Evolutionary conservation across 2,797 vertebrate species (phyloP).

Genomic region (Apogon hyalosoma): DNA sequence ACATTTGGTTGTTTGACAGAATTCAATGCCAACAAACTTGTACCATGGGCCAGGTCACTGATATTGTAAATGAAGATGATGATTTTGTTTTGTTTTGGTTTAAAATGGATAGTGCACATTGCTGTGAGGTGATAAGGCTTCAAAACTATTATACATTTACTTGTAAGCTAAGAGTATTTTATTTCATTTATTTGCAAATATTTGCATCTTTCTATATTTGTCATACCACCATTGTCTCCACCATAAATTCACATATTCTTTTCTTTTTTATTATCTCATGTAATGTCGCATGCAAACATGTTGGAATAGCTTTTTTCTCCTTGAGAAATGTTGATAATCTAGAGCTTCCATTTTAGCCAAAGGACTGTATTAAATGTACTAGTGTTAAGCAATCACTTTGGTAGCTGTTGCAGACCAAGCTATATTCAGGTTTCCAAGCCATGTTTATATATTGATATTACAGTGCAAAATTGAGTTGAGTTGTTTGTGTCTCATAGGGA

Average conservation of each 20-base stretch:
- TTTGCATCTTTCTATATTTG: constrained; percentile 32
- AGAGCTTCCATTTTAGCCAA: constrained; percentile 11
- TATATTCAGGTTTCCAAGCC: constrained; percentile 1
- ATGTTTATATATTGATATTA: background rate
- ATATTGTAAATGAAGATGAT: constrained; percentile 7
- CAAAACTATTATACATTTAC: constrained; percentile 4
- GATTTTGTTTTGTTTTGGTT: constrained; percentile 27
- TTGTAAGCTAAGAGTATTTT: constrained; percentile 13
- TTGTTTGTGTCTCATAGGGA: constrained; percentile 44
- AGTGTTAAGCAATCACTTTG: constrained; percentile 7
- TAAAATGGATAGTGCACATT: constrained; percentile 25
- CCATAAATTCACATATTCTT: constrained; percentile 18
- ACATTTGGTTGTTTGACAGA: constrained; percentile 1
- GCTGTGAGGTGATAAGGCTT: background rate
- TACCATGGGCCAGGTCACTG: constrained; percentile 3
- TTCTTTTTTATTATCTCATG: constrained; percentile 10
- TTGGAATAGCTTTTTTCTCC: constrained; percentile 23
- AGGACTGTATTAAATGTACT: constrained; percentile 4
- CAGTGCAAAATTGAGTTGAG: constrained; percentile 5
- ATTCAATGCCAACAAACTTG: constrained; percentile 2
- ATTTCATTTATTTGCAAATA: constrained; percentile 24
- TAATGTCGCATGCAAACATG: constrained; percentile 1
- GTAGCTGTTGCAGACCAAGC: constrained; percentile 15
- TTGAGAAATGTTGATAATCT: constrained; percentile 10
- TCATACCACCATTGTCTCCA: constrained; percentile 4